Evolutionary conservation across 2,888 invertebrate genomes (phyloP).

Genomic region (Diabrotica balteata): DNA sequence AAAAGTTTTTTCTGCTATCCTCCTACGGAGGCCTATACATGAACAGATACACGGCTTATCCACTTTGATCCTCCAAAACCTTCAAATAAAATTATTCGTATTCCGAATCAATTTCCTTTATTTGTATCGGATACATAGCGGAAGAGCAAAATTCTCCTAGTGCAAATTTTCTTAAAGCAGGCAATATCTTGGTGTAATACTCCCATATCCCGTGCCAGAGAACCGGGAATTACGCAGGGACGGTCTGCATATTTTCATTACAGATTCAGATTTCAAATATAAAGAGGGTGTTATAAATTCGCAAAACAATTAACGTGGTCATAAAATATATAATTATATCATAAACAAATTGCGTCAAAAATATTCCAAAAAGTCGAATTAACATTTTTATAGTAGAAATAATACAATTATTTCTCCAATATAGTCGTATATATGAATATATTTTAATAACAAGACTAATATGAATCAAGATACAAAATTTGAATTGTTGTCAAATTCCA

Average conservation of each 20-base stretch:
- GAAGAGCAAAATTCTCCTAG: slow-evolving; percentile 24
- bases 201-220: slow-evolving; percentile 6
- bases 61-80: slow-evolving; percentile 18
- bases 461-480: too few species aligned
- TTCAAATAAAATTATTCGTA: slow-evolving; percentile 32
- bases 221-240: background rate
- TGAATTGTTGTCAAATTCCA: too few species aligned
- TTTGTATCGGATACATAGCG: slow-evolving; percentile 30
- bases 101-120: slow-evolving; percentile 37
- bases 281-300: too few species aligned
- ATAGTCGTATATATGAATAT: too few species aligned
- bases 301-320: too few species aligned
- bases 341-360: too few species aligned
- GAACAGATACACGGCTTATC: slow-evolving; percentile 17
- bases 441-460: too few species aligned
- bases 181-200: slow-evolving; percentile 27
- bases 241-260: background rate
- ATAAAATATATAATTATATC: too few species aligned
- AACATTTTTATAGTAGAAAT: too few species aligned
- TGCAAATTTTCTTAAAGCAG: slow-evolving; percentile 31
- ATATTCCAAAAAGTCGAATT: too few species aligned
- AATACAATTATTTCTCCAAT: too few species aligned
- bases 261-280: too few species aligned
- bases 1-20: slow-evolving; percentile 4
- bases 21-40: background rate